Evolutionary conservation across 2,888 invertebrate species (phyloP), one percentile per base, ranked within the genome.

Genomic region (Lysandra coridon): DNA sequence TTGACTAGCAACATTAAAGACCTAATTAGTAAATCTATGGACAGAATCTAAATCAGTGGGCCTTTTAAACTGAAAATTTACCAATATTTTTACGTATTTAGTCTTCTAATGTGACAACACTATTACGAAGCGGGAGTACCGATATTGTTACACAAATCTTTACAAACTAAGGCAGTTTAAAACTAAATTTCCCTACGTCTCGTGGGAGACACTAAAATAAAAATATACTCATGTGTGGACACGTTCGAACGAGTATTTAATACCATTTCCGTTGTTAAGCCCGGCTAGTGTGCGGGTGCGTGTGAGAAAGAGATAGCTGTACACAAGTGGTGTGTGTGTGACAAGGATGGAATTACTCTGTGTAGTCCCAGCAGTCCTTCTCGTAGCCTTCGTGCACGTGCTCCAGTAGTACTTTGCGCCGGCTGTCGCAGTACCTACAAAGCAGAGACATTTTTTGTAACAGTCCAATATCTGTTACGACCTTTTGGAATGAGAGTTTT

Each of bases 311-410:
- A 83, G 80, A 82, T 78, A 80, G 82, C 81, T 60, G 78, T 77
- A 81, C 73, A 81, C 77, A 80, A 80, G 80, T 74, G 75, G 80
- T 80, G 82, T 81, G 80, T 78, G 80, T 62, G 75, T 79, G 81
- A 80, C 79, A 82, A 82, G 81, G 84, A 84, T 84, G 83, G 83
- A 84, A 85, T 95, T 96, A 97, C 96, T 98, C 98, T 94, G 97
- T 98, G 92, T 98, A 98, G 88, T 98, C 98, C 99, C 99, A 99
- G 97, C 98, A 97, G 90, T 99, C 99, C 95, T 98, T 98, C 92
- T 99, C 99, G 91, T 99, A 99, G 82, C 99, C 99, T 95, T 99
- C 99, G 91, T 99, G 98, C 78, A 99, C 99, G 92, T 99, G 99
- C 91, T 99, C 98, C 87, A 99, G 95, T 84, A 99, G 95, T 83